Evolutionary conservation across 2,888 invertebrate species (phyloP), one percentile per base, ranked within the genome.

Genomic region (Drosophila nr. perissopoda): DNA sequence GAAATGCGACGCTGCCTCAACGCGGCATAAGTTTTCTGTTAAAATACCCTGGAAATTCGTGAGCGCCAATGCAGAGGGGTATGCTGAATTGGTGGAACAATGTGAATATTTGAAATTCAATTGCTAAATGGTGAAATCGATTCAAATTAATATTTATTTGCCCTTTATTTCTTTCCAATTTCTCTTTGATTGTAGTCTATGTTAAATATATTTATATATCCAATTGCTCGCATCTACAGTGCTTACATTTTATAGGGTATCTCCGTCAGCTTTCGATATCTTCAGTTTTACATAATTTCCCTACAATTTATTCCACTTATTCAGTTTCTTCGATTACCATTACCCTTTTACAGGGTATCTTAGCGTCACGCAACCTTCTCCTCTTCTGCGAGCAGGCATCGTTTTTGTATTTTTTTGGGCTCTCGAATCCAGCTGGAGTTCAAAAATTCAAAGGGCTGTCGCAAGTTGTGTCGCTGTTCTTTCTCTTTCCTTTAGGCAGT

Each of bases 381-480:
- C 18, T 5, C 7, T 31, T 13, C 29, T 29, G 25, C 42, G n/a
- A 21, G 21, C 21, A 11, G 2, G 21, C 42, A 48, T 25, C 18
- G n/a, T 29, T 21, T 40, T 36, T 48, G n/a, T 34, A 13, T 33
- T 49, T 51, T 54, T 57, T 69, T 58, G 53, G 58, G 66, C 70
- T 57, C 62, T 59, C 34, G 56, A 34, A 73, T 60, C 52, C 56
- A 52, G 48, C 64, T 31, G 61, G 58, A 48, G 64, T 68, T 78
- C 68, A 72, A 68, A 76, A 78, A 76, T 79, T 66, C 72, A 78
- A 78, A 73, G 79, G 66, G 78, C 76, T 78, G 76, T 54, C 48
- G 65, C 76, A 78, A 76, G 65, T 78, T 78, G 65, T 45, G 45
- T 48, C 51, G 51, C 52, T 66, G 56, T 29, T 48, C 58, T 63